Base-by-base conservation (phyloP, 2,888 invertebrate species). In the Pristionchus japonicus region DNA sequence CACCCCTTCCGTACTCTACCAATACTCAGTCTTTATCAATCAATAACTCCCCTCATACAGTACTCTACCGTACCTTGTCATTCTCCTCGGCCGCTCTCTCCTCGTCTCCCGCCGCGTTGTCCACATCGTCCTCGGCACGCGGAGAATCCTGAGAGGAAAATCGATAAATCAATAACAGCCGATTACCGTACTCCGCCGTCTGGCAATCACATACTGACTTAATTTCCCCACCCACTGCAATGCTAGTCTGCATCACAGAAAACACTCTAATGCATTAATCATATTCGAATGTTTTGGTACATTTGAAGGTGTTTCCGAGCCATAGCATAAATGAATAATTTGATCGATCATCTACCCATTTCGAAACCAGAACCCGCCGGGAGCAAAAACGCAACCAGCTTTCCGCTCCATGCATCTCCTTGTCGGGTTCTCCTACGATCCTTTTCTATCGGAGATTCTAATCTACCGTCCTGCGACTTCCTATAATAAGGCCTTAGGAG, bases 1-100 rank as follows among this genome's bases (percentile, higher is more conserved):
- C 37, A 6, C 34, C 20, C 31, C 34, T 49, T 77, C 77, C 13
- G 20, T 80, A 80, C 7, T 80, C 1, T 34, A 20, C 37, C 20
- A 40, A 7, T 31, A 20, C 17, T 11, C 1, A 3, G 9, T 57
- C 43, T 31, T 61, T 40, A 3, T 52, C 11, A 82, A 52, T 49
- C 34, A 82, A 31, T 34, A 31, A 6, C 17, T 23, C 1, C 6
- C 20, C 3, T 1, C 9, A 3, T 52, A 82, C 61, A 27, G n/a
- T 61, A 61, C n/a, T 23, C 52, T 52, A 49, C 52, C 85, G 40
- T 43, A 85, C 88, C 87, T 87, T 87, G 61, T 87, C 87, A 20
- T 87, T 98, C 96, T 98, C 98, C 96, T 98, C 98, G 86, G 23
- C 17, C 15, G 37, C n/a, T n/a, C 86, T 86, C 31, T 90, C 90